A percentile compares a stretch with the other conserved stretches of the same genome.
Evolutionary conservation across 2,888 invertebrate species (phyloP).

Genomic region (Myopa testacea): DNA sequence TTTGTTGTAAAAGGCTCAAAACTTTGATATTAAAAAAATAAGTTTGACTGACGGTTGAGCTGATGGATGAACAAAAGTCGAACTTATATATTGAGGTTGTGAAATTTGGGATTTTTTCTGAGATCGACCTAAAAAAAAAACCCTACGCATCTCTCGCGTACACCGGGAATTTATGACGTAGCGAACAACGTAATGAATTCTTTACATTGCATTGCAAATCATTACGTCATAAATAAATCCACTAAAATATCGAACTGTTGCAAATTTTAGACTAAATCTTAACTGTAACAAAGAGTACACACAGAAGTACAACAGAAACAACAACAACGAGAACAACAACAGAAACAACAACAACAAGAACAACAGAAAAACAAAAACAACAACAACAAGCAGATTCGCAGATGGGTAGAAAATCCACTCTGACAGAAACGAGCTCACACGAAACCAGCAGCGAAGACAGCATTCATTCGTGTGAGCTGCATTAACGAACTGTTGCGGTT

Average conservation of each 20-base stretch:
- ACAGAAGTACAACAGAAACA: not conserved
- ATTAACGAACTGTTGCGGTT: conserved; percentile 14
- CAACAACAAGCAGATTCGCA: not conserved
- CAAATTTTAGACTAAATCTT: not conserved
- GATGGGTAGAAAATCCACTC: conserved; percentile 10
- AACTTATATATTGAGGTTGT: not conserved
- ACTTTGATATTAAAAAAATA: not conserved
- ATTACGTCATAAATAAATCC: not conserved
- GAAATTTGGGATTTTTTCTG: not conserved
- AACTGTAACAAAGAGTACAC: no score
- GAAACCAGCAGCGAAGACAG: not conserved
- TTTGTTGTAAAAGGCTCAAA: not conserved
- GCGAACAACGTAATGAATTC: not conserved
- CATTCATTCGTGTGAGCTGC: conserved; percentile 16
- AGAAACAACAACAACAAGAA: not conserved
- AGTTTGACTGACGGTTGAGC: no score
- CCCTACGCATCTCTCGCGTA: not conserved
- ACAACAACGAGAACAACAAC: not conserved
- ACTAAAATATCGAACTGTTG: not conserved
- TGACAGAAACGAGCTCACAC: conserved; percentile 1
- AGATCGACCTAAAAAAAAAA: not conserved
- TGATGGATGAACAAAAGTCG: no score
- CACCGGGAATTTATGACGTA: no score
- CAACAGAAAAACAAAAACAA: not conserved
- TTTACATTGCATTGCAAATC: not conserved